Percentiles rank a stretch among this genome's conserved stretches.
phyloP scores from a whole-genome alignment of 1,140 invertebrate genomes.

The Globodera ellingtonae region DNA sequence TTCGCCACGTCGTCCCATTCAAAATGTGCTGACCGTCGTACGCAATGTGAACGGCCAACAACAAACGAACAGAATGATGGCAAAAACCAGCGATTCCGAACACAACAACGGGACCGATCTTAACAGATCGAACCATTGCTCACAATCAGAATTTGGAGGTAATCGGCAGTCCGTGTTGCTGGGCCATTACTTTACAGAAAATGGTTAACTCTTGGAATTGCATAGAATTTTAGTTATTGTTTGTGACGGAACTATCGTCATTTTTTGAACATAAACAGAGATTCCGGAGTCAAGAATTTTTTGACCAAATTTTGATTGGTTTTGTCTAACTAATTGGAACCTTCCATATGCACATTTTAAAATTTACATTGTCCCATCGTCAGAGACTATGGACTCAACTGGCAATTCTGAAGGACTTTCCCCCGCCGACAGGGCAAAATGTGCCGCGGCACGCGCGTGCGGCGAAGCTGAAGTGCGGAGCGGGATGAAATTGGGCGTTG shows the following conservation, averaged over 20 bases:
- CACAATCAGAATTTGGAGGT: neutral
- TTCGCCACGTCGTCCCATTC: neutral
- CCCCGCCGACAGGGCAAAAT: conserved; percentile 24
- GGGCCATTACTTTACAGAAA: too few species aligned
- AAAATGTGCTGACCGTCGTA: neutral
- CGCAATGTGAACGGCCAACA: neutral
- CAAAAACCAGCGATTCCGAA: neutral
- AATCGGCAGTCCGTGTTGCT: too few species aligned
- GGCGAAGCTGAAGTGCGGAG: conserved; percentile 21
- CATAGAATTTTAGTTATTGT: too few species aligned
- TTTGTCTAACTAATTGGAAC: too few species aligned
- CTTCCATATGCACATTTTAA: too few species aligned
- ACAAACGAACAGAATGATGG: neutral
- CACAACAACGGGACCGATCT: neutral
- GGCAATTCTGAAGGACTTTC: conserved; percentile 9
- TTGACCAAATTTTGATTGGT: too few species aligned
- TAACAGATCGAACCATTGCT: neutral
- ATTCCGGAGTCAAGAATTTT: too few species aligned
- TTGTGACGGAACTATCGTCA: too few species aligned
- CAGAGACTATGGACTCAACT: too few species aligned
- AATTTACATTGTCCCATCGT: too few species aligned
- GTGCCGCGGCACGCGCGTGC: conserved; percentile 27
- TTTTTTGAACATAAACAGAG: too few species aligned
- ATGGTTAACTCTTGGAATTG: too few species aligned
- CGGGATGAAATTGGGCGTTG: conserved; percentile 41